phyloP scores from a whole-genome alignment of 2,888 invertebrate genomes.

The Hofmannophila pseudospretella region DNA sequence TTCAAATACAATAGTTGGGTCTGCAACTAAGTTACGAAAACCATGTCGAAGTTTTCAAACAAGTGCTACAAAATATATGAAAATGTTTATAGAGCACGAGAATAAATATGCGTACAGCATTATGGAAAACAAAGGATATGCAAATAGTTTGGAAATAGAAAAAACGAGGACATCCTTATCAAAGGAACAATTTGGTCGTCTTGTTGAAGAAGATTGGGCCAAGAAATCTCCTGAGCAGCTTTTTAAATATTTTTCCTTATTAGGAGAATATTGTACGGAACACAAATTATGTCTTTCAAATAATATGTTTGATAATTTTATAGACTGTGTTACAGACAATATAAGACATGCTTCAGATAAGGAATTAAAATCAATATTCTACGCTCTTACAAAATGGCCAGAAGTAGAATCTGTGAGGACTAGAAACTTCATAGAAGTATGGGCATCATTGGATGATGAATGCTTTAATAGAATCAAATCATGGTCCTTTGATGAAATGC shows the following conservation, averaged over 20 bases:
- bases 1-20: neutral
- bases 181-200: constrained; percentile 31
- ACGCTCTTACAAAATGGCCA: constrained; percentile 72
- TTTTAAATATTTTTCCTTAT: constrained; percentile 41
- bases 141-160: constrained; percentile 26
- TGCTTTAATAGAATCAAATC: constrained; percentile 63
- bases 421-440: constrained; percentile 80
- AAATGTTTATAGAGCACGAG: constrained; percentile 61
- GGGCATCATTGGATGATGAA: constrained; percentile 82
- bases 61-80: constrained; percentile 28
- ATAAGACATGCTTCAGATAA: constrained; percentile 74
- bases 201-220: constrained; percentile 42
- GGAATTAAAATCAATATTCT: constrained; percentile 75
- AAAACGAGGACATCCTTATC: constrained; percentile 12
- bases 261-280: constrained; percentile 48
- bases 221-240: constrained; percentile 37
- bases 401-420: constrained; percentile 65
- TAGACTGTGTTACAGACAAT: constrained; percentile 67
- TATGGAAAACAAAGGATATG: constrained; percentile 54
- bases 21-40: constrained; percentile 18
- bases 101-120: constrained; percentile 58
- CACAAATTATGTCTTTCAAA: constrained; percentile 51
- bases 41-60: constrained; percentile 28
- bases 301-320: constrained; percentile 53
- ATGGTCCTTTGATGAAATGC: constrained; percentile 74